Base-by-base conservation (phyloP, 2,797 vertebrate species). In the Platalea minor region DNA sequence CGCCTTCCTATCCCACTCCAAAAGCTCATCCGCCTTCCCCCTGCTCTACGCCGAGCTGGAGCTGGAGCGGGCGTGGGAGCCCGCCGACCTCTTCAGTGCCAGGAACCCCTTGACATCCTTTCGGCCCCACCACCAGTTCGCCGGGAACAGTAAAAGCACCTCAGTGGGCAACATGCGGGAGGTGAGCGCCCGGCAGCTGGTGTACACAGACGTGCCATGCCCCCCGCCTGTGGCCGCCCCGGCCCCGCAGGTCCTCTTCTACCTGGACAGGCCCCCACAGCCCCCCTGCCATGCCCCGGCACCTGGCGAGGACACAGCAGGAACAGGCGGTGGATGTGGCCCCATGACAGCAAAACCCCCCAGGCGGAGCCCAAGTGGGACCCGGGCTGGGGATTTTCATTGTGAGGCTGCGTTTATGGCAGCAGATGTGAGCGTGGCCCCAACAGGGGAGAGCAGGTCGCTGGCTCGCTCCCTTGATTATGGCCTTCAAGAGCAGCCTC, bases 21-120 rank as follows among this genome's bases (percentile, higher is more conserved):
- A 67, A 91, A 99, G 98, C 98, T 99, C 97, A 1, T 99, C 97
- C 39, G 98, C 90, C 95, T 99, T 98, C 85, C 97, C 97, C 6
- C 80, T 95, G 83, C 86, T 98, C 84, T 98, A 97, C 0, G 23
- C 94, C 0, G 93, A 97, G 91, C 94, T 97, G 95, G 96, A 89
- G 82, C 85, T 86, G 74, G 97, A 97, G 50, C 54, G 29, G 1
- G 88, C 95, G 0, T 93, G 97, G 96, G 92, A 98, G 45, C 87
- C 96, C 9, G 23, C 73, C 0, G 81, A 97, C 59, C 59, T 88
- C 85, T 97, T 98, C 1, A 28, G 96, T 9, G 69, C 96, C 84
- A 97, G 95, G 91, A 93, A 78, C 91, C 96, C 97, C 7, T 11
- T 98, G 67, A 98, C 97, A 8, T 98, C 98, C 73, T 98, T 98